phyloP scores from a whole-genome alignment of 2,888 invertebrate species.

The Aquatica leii region DNA sequence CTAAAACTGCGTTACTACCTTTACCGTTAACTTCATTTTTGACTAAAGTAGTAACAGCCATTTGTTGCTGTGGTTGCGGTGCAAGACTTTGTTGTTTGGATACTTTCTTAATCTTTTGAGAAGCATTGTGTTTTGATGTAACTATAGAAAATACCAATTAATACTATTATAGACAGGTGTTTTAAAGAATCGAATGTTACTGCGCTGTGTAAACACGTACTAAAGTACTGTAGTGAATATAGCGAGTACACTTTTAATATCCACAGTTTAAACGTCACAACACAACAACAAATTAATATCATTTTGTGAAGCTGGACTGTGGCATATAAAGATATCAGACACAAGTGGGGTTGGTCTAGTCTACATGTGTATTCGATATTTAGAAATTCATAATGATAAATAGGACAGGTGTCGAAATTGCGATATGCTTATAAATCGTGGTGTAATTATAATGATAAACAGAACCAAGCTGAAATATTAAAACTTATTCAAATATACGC shows the following conservation, averaged over 20 bases:
- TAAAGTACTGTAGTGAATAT: background rate
- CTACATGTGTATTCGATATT: too few relatives aligned
- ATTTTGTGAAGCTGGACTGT: constrained; percentile 11
- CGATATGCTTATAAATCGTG: background rate
- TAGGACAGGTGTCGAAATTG: background rate
- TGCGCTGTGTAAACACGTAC: background rate
- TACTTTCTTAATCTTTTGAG: constrained; percentile 49
- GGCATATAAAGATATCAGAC: background rate
- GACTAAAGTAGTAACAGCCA: constrained; percentile 22
- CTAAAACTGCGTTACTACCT: constrained; percentile 46
- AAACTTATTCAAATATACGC: too few relatives aligned
- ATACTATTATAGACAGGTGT: background rate
- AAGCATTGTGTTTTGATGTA: constrained; percentile 54
- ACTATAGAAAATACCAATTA: constrained; percentile 20
- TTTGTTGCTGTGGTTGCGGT: constrained; percentile 15
- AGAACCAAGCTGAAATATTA: too few relatives aligned
- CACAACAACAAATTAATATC: constrained; percentile 1
- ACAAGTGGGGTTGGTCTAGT: too few relatives aligned
- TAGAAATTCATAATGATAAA: constrained; percentile 2
- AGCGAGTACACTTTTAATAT: constrained; percentile 1
- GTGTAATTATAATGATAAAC: background rate
- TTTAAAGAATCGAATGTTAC: background rate
- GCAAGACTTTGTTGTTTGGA: constrained; percentile 38
- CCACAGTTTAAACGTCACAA: constrained; percentile 14
- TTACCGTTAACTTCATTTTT: constrained; percentile 58